phyloP scores from a whole-genome alignment of 2,113 vertebrate genomes.

The Peromyscus leucopus region DNA sequence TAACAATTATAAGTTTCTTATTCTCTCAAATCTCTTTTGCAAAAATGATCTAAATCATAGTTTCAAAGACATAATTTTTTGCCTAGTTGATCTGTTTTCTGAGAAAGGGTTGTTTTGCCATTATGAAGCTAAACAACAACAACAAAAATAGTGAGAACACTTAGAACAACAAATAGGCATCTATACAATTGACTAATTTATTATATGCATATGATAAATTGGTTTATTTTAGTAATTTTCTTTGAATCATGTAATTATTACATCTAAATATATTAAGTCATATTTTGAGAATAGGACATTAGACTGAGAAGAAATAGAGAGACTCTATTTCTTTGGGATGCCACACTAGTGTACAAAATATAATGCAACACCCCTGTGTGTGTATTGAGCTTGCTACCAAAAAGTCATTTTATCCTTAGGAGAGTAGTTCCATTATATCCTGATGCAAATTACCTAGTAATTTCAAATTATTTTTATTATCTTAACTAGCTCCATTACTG shows the following conservation, averaged over 20 bases:
- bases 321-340: neutral
- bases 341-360: neutral
- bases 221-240: neutral
- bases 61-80: neutral
- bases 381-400: neutral
- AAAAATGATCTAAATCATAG: neutral
- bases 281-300: neutral
- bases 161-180: neutral
- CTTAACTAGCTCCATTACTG: constrained; percentile 37
- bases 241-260: constrained; percentile 11
- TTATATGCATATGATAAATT: neutral
- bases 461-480: constrained; percentile 66
- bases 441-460: constrained; percentile 40
- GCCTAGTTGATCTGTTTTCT: neutral
- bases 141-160: neutral
- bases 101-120: neutral
- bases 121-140: neutral
- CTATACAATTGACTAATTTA: neutral
- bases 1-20: constrained; percentile 31
- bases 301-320: neutral
- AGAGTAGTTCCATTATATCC: constrained; percentile 38
- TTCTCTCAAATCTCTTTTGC: neutral
- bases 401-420: constrained; percentile 1
- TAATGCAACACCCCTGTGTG: neutral
- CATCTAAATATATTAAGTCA: constrained; percentile 18